These are phyloP conservation scores for Chunga burmeisteri DNA, from an alignment of 2,113 vertebrate species.

Conservation along the genomic window DNA sequence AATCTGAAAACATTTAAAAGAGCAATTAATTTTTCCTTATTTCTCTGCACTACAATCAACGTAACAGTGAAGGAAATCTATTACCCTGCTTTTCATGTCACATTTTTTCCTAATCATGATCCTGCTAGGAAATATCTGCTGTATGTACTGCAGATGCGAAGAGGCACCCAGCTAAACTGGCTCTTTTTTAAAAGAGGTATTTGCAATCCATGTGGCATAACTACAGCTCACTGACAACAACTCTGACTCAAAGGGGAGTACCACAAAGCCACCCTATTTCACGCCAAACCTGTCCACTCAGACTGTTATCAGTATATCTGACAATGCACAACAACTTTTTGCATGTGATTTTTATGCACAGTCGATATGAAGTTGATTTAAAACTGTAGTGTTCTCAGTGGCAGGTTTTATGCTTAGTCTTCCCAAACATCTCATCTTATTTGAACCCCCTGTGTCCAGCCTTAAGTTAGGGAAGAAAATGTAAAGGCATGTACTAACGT, in stretches of 20 bases:
- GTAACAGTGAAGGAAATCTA: background rate
- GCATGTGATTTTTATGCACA: background rate
- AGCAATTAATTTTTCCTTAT: background rate
- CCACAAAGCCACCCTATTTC: background rate
- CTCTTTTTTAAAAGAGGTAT: background rate
- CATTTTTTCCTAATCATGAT: background rate
- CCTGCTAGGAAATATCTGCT: background rate
- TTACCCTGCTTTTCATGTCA: background rate
- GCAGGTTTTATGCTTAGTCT: background rate
- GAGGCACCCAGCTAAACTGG: background rate
- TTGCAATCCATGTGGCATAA: background rate
- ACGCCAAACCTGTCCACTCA: background rate
- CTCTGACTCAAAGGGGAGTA: background rate
- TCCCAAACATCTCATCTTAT: background rate
- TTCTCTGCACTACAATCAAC: background rate
- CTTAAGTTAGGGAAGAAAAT: background rate
- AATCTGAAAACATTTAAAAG: background rate
- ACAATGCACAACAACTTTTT: background rate
- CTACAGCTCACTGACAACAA: background rate
- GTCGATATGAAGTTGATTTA: background rate
- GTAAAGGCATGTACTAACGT: background rate
- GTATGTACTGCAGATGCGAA: background rate
- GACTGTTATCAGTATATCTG: rapidly evolving
- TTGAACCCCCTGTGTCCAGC: background rate
- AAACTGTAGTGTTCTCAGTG: background rate